Evolutionary conservation across 2,113 vertebrate species (phyloP).

Genomic region (Progne subis): DNA sequence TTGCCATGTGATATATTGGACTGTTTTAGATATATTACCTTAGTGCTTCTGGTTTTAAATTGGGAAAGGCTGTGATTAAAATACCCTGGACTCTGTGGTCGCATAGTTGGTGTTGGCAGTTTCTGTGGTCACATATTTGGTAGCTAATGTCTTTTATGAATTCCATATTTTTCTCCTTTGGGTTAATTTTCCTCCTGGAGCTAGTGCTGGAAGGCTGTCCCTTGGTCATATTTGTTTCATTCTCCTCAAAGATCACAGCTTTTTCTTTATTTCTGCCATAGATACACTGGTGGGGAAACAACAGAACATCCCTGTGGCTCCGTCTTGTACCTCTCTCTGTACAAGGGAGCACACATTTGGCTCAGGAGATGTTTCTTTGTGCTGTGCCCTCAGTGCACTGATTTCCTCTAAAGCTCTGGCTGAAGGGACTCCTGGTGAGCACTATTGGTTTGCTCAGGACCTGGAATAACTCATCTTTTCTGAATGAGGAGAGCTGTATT

Average conservation of each 20-base stretch:
- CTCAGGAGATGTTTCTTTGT: not conserved
- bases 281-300: not conserved
- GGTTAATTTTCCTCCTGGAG: not conserved
- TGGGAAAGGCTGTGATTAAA: slow-evolving; percentile 22
- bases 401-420: not conserved
- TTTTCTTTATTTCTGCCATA: not conserved
- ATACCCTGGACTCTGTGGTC: slow-evolving; percentile 4
- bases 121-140: slow-evolving; percentile 54
- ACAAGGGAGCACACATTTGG: not conserved
- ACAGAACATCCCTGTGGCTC: not conserved
- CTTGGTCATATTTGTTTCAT: not conserved
- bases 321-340: not conserved
- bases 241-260: not conserved
- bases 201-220: not conserved
- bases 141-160: slow-evolving; percentile 51
- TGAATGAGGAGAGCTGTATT: not conserved
- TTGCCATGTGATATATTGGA: not conserved
- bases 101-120: slow-evolving; percentile 46
- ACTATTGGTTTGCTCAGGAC: not conserved
- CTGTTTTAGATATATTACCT: not conserved
- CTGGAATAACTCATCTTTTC: not conserved
- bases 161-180: slow-evolving; percentile 51
- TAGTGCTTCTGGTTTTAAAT: slow-evolving; percentile 30
- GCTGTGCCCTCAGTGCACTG: not conserved
- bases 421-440: not conserved